Percentiles rank a stretch among this genome's conserved stretches.
Evolutionary conservation across 2,113 vertebrate species (phyloP).

Genomic region (Chiloscyllium plagiosum): DNA sequence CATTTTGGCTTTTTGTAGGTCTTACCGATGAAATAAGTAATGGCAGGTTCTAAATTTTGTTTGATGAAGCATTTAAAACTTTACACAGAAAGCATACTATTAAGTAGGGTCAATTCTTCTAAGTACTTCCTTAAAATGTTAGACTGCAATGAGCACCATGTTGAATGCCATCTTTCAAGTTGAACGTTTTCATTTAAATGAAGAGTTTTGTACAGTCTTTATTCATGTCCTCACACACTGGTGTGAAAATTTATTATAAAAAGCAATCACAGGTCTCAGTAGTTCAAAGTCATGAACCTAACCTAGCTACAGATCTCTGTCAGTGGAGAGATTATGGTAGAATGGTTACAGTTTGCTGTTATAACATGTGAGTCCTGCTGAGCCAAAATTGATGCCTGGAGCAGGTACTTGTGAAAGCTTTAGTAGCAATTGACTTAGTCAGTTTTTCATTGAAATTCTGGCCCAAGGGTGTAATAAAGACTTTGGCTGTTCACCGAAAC

Average conservation of each 20-base stretch:
- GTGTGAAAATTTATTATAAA: not conserved
- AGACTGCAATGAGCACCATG: not conserved
- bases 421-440: not conserved
- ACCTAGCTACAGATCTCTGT: not conserved
- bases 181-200: not conserved
- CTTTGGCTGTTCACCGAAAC: not conserved
- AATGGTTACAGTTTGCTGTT: not conserved
- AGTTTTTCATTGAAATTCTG: not conserved
- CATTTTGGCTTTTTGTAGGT: not conserved
- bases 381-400: constrained; percentile 16
- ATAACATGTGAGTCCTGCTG: not conserved
- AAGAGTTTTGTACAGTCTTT: not conserved
- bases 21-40: not conserved
- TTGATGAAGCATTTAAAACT: not conserved
- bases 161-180: not conserved
- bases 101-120: not conserved
- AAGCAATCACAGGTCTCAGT: not conserved
- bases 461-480: constrained; percentile 34
- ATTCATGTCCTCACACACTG: not conserved
- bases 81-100: not conserved
- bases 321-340: not conserved
- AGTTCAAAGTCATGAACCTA: not conserved
- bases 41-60: not conserved
- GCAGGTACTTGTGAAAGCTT: constrained; percentile 18
- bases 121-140: not conserved